Base-by-base conservation (phyloP, 2,888 invertebrate species). In the Drosophila anceps region DNA sequence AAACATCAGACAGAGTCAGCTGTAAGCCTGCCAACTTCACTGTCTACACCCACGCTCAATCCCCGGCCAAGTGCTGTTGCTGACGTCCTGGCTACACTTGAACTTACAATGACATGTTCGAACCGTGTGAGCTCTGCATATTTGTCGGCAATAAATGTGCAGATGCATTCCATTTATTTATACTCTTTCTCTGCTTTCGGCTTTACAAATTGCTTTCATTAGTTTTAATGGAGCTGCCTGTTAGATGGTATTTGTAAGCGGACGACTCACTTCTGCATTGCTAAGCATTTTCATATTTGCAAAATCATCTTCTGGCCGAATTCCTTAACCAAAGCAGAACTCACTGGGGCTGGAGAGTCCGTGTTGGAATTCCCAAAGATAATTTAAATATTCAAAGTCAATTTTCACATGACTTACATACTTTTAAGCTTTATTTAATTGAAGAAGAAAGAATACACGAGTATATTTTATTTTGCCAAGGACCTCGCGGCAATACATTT, bases 31-130 rank as follows among this genome's bases (percentile, higher is more conserved):
- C 31, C 51, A 35, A 39, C 64, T 48, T 7, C 53, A 24, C 9
- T 46, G 44, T 27, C 57, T 53, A 8, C 15, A 27, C 27, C 61
- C 33, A 20, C 43, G 31, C 50, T 60, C 48, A 13, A 43, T 33
- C 13, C 66, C 29, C 24, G 37, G 51, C 51, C 76, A 54, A 54
- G 44, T 43, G 48, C 51, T 44, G 68, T 43, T 62, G 43, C 53
- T 73, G 73, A 53, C 63, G 62, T 60, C 61, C 63, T 69, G 79
- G 72, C 77, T 84, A 86, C 88, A 84, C 86, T 87, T 87, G 86
- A 87, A 87, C 86, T 88, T 88, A 84, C 86, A 87, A 81, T 87
- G 87, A 87, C 87, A 87, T 77, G 82, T 84, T 88, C 81, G 76
- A 85, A 78, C 70, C 73, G 68, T 62, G 77, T 69, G 75, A 69